phyloP scores from a whole-genome alignment of 1,140 invertebrate genomes.

The Eupristina koningsbergeri region DNA sequence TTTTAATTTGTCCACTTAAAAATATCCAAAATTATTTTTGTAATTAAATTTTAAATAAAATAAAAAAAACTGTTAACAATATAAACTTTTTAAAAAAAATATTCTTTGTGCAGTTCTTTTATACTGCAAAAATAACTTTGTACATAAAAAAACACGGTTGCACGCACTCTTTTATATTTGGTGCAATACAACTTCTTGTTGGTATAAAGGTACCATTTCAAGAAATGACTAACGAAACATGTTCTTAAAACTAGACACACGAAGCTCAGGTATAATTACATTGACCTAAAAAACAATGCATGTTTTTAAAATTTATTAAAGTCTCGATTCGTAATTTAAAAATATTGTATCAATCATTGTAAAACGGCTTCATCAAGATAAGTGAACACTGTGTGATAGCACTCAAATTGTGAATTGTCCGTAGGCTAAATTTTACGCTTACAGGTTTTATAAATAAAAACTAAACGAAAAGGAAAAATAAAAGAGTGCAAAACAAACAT shows the following conservation, averaged over 20 bases:
- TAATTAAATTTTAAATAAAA: background rate
- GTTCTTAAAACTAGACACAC: background rate
- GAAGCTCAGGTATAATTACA: background rate
- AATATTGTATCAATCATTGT: conserved; percentile 3
- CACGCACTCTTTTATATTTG: no score
- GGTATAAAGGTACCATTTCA: background rate
- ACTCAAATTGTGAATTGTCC: no score
- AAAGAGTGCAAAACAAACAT: no score
- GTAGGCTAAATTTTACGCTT: no score
- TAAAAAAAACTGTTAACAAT: background rate
- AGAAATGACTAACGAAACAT: background rate
- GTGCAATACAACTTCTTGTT: no score
- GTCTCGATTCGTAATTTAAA: background rate
- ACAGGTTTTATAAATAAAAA: no score
- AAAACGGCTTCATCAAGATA: conserved; percentile 33
- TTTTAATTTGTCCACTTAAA: background rate
- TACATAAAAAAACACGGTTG: background rate
- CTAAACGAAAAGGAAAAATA: no score
- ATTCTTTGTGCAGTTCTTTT: no score
- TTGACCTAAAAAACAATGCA: background rate
- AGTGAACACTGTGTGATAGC: background rate
- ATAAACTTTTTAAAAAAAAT: no score
- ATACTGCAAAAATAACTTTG: no score
- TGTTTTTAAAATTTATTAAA: conserved; percentile 14
- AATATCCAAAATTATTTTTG: background rate